Evolutionary conservation across 2,888 invertebrate genomes (phyloP), one percentile per base, ranked within the genome.

Genomic region (Chymomyza fuscimana): DNA sequence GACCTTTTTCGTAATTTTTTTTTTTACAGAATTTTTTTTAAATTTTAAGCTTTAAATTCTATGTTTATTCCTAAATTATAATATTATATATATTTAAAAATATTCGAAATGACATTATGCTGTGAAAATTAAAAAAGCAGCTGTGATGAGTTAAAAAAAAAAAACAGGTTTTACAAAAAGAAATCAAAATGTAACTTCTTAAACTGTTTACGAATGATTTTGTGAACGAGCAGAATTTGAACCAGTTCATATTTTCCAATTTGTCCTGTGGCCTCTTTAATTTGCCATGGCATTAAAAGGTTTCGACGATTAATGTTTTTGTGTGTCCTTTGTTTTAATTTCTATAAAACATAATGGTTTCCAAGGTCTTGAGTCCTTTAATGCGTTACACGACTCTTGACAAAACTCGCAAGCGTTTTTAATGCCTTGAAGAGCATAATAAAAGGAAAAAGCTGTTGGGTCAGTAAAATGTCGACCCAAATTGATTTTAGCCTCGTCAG

Each of bases 341-440:
- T 46, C 40, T 46, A 46, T 46, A 12, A 32, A 32, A 32, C 32
- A 46, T 46, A 46, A 46, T 46, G 40, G 40, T 12, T 46, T 46
- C 40, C 40, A 46, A 46, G 40, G 40, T 46, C 12, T 46, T 46
- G 12, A 46, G 40, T 46, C 40, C 12, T 46, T 46, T 46, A 12
- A 46, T 46, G 40, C 12, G 40, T 46, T 12, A 46, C 40, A 12
- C 10, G 12, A 10, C 40, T 46, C 40, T 46, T 46, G 12, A 46
- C 12, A 46, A 32, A 10, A 46, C 40, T 12, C 40, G 12, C 40
- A 46, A 46, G 4, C 12, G 40, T 12, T 12, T 46, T 46, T 46
- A 10, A 46, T 46, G 40, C 2, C 56, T 51, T 61, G 46, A 79
- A 68, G 54, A 54, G 40, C 52, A 29, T 22, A 54, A 54, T 9